Percentiles rank a stretch among this genome's conserved stretches.
Evolutionary conservation across 2,888 invertebrate species (phyloP).

Genomic region (Daptonema setosum): DNA sequence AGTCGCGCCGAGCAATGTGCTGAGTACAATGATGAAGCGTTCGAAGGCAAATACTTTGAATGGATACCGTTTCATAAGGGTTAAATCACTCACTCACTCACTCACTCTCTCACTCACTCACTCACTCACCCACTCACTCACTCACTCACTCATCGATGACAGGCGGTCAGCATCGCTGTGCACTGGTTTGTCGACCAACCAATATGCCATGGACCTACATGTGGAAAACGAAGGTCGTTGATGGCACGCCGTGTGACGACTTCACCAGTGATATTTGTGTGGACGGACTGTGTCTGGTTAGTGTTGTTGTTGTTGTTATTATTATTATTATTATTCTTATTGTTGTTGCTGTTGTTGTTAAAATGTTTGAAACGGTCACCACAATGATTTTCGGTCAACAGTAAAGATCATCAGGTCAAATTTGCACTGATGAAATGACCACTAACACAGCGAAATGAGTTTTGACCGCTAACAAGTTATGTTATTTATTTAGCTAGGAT

Average conservation of each 20-base stretch:
- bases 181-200: constrained; percentile 78
- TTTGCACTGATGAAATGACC: no score
- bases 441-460: no score
- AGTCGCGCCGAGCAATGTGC: constrained; percentile 74
- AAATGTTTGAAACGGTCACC: neutral
- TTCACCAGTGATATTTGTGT: constrained; percentile 68
- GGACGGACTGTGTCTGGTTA: constrained; percentile 69
- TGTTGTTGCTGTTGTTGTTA: neutral
- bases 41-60: constrained; percentile 60
- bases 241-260: constrained; percentile 55
- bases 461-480: no score
- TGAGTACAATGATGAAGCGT: constrained; percentile 52
- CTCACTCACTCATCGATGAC: neutral
- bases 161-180: constrained; percentile 63
- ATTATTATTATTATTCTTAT: neutral
- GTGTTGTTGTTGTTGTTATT: constrained; percentile 12
- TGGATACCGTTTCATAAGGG: constrained; percentile 37
- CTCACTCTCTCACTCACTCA: no score
- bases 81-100: constrained; percentile 4
- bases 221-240: constrained; percentile 50
- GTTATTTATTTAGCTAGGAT: neutral
- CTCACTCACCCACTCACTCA: no score
- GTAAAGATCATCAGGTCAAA: no score
- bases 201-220: constrained; percentile 74
- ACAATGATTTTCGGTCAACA: no score